Evolutionary conservation across 2,888 invertebrate genomes (phyloP), one percentile per base, ranked within the genome.

Genomic region (Cataglyphis cursor): DNA sequence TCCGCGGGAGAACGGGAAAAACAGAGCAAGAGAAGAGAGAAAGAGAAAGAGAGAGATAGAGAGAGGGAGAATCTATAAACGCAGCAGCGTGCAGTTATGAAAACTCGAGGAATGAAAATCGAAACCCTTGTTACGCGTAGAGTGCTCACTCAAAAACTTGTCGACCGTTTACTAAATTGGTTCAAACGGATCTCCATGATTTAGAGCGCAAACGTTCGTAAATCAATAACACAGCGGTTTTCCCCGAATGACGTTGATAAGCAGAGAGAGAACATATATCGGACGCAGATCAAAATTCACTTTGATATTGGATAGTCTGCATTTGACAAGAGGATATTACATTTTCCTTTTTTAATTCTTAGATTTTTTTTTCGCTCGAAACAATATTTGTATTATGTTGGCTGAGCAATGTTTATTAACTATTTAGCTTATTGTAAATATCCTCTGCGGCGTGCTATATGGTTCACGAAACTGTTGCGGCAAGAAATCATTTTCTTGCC

Each of bases 101-200:
- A 78, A 78, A 78, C 59, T 72, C 44, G 72, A 68, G 54, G 54
- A 10, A 57, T 68, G 41, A 59, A 78, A 80, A 72, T 80, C 59
- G 59, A 35, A 59, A 59, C 24, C 15, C 59, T 80, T 80, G 78
- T 72, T 59, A 68, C 57, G 68, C 57, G 54, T 35, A 57, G 76
- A 68, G 76, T 76, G 70, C 59, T 44, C 72, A 70, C 70, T 72
- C 51, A 59, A 59, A 70, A 76, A 64, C 76, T 68, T 57, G 82
- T 76, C 59, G 82, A 82, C 75, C 41, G 28, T 62, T 18, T 51
- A 61, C 21, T 78, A 78, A 82, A 80, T 68, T 41, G 78, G 12
- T 57, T 57, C 44, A 61, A 76, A 66, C 41, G 38, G 51, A 51
- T 21, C 44, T 75, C 48, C 41, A 41, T 82, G 61, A 82, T 82